These are phyloP conservation scores for Ganaspis brasiliensis DNA, from an alignment of 2,888 invertebrate species.

Conservation along the genomic window DNA sequence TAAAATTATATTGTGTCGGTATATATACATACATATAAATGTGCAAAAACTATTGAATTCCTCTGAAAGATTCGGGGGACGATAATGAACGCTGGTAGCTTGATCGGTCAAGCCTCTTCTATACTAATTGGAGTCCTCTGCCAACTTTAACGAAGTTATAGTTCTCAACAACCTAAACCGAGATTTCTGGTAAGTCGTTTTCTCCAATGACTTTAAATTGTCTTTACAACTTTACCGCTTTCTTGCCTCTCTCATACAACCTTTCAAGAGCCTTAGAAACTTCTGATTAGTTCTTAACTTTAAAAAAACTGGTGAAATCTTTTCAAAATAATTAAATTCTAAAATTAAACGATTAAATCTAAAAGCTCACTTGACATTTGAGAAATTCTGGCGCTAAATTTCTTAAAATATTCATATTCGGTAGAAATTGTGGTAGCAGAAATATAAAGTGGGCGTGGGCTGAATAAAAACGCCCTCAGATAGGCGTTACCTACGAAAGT, in stretches of 20 bases:
- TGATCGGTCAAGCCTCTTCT: conserved; percentile 30
- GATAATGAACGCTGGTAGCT: conserved; percentile 10
- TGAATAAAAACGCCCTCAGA: too few relatives aligned
- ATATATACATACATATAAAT: too few relatives aligned
- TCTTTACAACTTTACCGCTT: conserved; percentile 27
- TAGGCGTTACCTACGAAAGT: too few relatives aligned
- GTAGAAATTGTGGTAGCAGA: too few relatives aligned
- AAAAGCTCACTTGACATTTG: too few relatives aligned
- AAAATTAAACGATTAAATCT: too few relatives aligned
- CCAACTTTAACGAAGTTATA: conserved; percentile 32
- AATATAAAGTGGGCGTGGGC: too few relatives aligned
- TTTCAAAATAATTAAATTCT: conserved; percentile 11
- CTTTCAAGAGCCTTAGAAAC: conserved; percentile 23
- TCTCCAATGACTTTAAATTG: conserved; percentile 38
- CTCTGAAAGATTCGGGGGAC: not conserved
- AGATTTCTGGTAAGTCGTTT: conserved; percentile 38
- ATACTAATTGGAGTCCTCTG: conserved; percentile 35
- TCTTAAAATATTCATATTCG: too few relatives aligned
- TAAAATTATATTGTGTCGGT: too few relatives aligned
- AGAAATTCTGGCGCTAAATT: too few relatives aligned
- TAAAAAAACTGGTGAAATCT: conserved; percentile 18
- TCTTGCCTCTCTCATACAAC: conserved; percentile 9
- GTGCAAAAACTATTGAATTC: too few relatives aligned
- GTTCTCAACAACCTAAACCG: conserved; percentile 26
- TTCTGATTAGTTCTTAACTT: conserved; percentile 42